Evolutionary conservation across 2,113 vertebrate genomes (phyloP).

Genomic region (Leucopsar rothschildi): DNA sequence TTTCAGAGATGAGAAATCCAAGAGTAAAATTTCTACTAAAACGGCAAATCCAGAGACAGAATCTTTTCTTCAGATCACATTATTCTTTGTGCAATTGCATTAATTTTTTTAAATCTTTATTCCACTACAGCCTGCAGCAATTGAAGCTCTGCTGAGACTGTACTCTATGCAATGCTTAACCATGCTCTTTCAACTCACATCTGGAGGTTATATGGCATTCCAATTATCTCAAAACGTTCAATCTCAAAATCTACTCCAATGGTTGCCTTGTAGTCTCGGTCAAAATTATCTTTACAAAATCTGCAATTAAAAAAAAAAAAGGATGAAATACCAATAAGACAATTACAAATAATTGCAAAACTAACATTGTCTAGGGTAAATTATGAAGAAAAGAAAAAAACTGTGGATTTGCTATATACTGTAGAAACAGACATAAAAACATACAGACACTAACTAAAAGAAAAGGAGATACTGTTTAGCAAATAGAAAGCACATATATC

Average conservation of each 20-base stretch:
- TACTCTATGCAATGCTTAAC: neutral
- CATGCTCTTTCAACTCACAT: conserved; percentile 76
- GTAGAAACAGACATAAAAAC: neutral
- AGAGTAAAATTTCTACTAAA: neutral
- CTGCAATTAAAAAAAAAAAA: conserved; percentile 50
- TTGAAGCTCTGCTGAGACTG: neutral
- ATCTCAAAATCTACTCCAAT: conserved; percentile 95
- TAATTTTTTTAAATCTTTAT: neutral
- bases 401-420: neutral
- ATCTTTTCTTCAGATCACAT: neutral
- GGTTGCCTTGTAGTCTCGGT: conserved; percentile 89
- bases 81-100: neutral
- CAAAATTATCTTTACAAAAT: conserved; percentile 89
- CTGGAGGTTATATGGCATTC: conserved; percentile 85
- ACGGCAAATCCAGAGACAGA: neutral
- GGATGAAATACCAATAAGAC: neutral
- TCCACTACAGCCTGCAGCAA: neutral
- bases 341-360: neutral
- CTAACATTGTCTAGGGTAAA: neutral
- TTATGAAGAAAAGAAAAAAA: neutral
- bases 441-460: neutral
- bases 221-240: conserved; percentile 86
- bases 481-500: neutral
- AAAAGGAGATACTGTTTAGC: neutral
- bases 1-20: neutral